Base-by-base conservation (phyloP, 2,113 vertebrate genomes). In the Apteryx mantelli region DNA sequence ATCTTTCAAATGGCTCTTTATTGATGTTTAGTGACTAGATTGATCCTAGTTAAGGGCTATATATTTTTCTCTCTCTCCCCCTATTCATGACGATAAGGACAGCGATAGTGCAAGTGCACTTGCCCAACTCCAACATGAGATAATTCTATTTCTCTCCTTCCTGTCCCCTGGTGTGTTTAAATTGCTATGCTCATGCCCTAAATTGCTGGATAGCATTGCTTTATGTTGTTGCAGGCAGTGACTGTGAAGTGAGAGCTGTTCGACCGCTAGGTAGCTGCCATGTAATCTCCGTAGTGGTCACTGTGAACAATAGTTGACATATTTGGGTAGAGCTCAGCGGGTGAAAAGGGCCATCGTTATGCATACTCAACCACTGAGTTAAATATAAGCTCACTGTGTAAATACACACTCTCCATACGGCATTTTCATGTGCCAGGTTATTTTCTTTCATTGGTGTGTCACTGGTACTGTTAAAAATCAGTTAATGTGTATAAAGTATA, bases 161-260 rank as follows among this genome's bases (percentile, higher is more conserved):
- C 15, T 71, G 25, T 82, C 14, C 36, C 30, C 36, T 60, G 18
- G 9, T 13, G 53, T 36, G 55, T n/a, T 85, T 6, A 48, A 9
- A 26, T 30, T 11, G 0, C 2, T 15, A 32, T 8, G 15, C 13
- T 22, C 0, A 0, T 74, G 36, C 36, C 55, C 16, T 21, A 22
- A 36, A 19, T 6, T 16, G 9, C 22, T 38, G 24, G 9, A 20
- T 9, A 19, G 6, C 6, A 11, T n/a, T 60, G 52, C 48, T n/a
- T 19, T 14, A 36, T 38, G 38, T 22, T 87, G 30, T 25, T 71
- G 61, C 26, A 34, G 20, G 36, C 21, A 71, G 66, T 4, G n/a
- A 9, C 2, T 0, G 0, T 36, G 58, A 17, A 38, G 34, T 88
- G 76, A 50, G 40, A 89, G n/a, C 42, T 65, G 3, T 2, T 5